These are phyloP conservation scores for Meriones psammophilus DNA, from an alignment of 2,797 vertebrate genomes.

Conservation along the genomic window DNA sequence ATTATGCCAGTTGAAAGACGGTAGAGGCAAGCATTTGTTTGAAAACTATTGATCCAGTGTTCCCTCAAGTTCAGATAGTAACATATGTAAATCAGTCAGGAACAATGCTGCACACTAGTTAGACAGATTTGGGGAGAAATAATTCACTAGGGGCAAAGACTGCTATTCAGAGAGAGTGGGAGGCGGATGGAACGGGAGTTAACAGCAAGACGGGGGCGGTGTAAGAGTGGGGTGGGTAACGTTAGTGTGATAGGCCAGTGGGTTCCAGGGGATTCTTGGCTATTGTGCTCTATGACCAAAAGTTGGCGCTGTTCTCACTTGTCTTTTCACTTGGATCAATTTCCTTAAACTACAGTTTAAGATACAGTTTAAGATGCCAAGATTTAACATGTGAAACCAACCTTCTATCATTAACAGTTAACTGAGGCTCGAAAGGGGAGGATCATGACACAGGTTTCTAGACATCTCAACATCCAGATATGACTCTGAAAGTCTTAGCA, in stretches of 20 bases:
- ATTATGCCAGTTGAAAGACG: neutral
- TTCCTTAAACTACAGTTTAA: neutral
- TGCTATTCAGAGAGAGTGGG: neutral
- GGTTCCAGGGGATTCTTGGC: rapidly evolving
- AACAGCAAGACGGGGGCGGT: neutral
- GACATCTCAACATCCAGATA: neutral
- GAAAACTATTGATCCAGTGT: neutral
- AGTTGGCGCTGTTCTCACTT: neutral
- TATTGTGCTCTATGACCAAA: neutral
- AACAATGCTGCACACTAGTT: neutral
- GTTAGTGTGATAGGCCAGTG: neutral
- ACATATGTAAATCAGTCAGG: neutral
- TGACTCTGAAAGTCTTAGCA: neutral
- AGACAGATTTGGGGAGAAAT: neutral
- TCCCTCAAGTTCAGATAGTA: conserved; percentile 5
- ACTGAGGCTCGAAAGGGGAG: neutral
- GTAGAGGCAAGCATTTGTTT: neutral
- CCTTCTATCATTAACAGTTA: too few species aligned
- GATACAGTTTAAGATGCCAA: neutral
- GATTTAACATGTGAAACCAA: neutral
- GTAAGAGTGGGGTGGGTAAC: too few species aligned
- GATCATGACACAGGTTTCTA: neutral
- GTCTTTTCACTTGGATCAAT: neutral
- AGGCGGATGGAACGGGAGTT: neutral
- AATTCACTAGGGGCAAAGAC: neutral